A percentile compares a stretch with the other conserved stretches of the same genome.
Evolutionary conservation across 1,140 invertebrate genomes (phyloP).

Genomic region (Tetranychus cinnabarinus): DNA sequence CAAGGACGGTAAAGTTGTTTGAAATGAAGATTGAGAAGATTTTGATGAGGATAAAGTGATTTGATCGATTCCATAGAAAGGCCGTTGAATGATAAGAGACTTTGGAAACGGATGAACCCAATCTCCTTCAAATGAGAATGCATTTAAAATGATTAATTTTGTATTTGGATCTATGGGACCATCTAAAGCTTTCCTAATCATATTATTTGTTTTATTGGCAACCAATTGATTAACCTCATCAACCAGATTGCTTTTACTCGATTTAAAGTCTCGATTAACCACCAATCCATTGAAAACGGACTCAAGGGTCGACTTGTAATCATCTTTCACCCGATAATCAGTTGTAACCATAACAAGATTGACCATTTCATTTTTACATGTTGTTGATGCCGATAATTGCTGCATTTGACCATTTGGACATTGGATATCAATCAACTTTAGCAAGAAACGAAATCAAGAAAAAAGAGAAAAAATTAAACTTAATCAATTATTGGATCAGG

Average conservation of each 20-base stretch:
- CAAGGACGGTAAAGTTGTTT: too few relatives aligned
- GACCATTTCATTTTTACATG: neutral
- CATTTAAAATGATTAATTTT: constrained; percentile 44
- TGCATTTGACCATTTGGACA: neutral
- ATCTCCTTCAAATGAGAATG: constrained; percentile 57
- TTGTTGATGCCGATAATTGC: neutral
- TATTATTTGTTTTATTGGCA: constrained; percentile 35
- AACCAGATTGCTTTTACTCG: constrained; percentile 21
- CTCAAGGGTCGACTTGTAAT: neutral
- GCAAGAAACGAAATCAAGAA: neutral
- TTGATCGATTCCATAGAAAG: neutral
- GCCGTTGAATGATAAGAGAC: neutral
- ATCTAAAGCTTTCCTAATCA: constrained; percentile 31
- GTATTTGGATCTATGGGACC: neutral
- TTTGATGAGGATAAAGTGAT: neutral
- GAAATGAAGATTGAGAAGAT: neutral
- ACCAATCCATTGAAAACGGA: neutral
- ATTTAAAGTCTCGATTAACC: neutral
- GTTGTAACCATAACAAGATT: neutral
- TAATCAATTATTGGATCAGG: too few relatives aligned
- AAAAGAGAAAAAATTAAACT: neutral
- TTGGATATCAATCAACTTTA: neutral
- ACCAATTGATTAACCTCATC: constrained; percentile 43
- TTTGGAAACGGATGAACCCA: constrained; percentile 45
- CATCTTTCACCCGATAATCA: neutral